Evolutionary conservation across 1,140 invertebrate genomes (phyloP).

Genomic region (Meteorus sp.): DNA sequence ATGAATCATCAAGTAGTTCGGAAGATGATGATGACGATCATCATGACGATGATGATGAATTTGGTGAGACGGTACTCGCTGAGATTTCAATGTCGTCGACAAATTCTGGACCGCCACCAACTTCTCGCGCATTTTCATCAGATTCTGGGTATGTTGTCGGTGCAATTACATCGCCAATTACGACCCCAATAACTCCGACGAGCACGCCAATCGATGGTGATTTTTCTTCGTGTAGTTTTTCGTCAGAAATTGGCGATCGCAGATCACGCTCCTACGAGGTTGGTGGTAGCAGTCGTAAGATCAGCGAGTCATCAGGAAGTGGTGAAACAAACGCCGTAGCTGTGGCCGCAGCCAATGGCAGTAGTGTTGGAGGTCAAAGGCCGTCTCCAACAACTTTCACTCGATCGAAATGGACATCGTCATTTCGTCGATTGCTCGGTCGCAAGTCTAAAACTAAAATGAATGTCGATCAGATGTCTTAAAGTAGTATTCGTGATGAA

Average conservation of each 20-base stretch:
- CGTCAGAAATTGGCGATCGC: conserved; percentile 53
- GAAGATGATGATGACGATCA: too few relatives aligned
- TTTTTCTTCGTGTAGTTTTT: conserved; percentile 45
- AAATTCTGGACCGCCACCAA: conserved; percentile 42
- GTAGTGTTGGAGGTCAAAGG: conserved; percentile 22
- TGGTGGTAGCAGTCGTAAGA: conserved; percentile 47
- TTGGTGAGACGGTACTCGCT: conserved; percentile 41
- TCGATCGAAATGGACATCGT: conserved; percentile 61
- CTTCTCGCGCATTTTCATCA: conserved; percentile 57
- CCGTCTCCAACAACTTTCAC: conserved; percentile 34
- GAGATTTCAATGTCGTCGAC: conserved; percentile 46
- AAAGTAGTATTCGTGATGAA: background rate
- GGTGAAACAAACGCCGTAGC: conserved; percentile 41
- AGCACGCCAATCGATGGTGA: conserved; percentile 23
- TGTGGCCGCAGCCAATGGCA: too few relatives aligned
- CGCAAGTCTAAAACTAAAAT: conserved; percentile 52
- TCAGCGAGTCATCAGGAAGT: conserved; percentile 44
- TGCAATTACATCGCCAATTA: conserved; percentile 3
- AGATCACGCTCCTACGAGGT: conserved; percentile 53
- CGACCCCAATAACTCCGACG: conserved; percentile 19
- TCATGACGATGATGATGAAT: too few relatives aligned
- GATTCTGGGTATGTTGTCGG: conserved; percentile 57
- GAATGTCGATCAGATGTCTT: conserved; percentile 15
- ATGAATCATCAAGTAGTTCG: conserved; percentile 47
- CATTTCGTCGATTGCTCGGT: conserved; percentile 60